These are phyloP conservation scores for Mallotus villosus DNA, from an alignment of 2,797 vertebrate species.

Conservation along the genomic window DNA sequence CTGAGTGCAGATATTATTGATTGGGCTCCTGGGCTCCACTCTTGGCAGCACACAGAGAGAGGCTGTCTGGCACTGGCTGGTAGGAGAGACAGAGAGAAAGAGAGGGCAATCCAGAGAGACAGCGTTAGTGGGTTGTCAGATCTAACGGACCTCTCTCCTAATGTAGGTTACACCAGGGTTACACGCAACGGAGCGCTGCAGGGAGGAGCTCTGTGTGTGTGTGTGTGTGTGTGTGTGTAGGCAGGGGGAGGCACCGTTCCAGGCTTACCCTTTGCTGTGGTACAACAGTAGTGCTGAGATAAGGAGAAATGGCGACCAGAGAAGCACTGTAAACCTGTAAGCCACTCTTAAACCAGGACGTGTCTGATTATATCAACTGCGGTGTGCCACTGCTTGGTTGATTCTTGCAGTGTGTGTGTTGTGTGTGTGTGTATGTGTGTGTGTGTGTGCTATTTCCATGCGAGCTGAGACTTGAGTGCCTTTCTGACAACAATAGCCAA, in stretches of 20 bases:
- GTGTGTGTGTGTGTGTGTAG: slow-evolving; percentile 11
- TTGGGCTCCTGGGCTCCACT: slow-evolving; percentile 34
- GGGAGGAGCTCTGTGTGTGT: slow-evolving; percentile 2
- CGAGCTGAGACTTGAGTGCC: slow-evolving; percentile 56
- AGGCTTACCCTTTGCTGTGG: slow-evolving; percentile 24
- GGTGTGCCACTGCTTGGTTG: not conserved
- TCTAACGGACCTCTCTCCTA: too few species aligned
- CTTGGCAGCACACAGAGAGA: slow-evolving; percentile 43
- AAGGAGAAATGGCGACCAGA: slow-evolving; percentile 23
- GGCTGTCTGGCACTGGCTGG: not conserved
- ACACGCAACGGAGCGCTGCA: slow-evolving; percentile 18
- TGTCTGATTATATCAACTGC: slow-evolving; percentile 29
- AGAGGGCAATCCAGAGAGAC: too few species aligned
- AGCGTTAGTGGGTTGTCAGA: not conserved
- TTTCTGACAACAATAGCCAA: slow-evolving; percentile 53
- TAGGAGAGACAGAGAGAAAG: not conserved
- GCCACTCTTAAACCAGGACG: slow-evolving; percentile 35
- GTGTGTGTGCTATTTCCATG: slow-evolving; percentile 38
- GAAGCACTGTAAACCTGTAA: too few species aligned
- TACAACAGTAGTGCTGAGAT: slow-evolving; percentile 40
- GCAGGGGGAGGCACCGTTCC: slow-evolving; percentile 2
- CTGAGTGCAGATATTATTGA: slow-evolving; percentile 51
- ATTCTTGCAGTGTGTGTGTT: slow-evolving; percentile 16
- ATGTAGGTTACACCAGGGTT: slow-evolving; percentile 23
- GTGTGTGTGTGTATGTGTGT: slow-evolving; percentile 16